Evolutionary conservation across 2,113 vertebrate species (phyloP), one percentile per base, ranked within the genome.

Genomic region (Euleptes europaea): DNA sequence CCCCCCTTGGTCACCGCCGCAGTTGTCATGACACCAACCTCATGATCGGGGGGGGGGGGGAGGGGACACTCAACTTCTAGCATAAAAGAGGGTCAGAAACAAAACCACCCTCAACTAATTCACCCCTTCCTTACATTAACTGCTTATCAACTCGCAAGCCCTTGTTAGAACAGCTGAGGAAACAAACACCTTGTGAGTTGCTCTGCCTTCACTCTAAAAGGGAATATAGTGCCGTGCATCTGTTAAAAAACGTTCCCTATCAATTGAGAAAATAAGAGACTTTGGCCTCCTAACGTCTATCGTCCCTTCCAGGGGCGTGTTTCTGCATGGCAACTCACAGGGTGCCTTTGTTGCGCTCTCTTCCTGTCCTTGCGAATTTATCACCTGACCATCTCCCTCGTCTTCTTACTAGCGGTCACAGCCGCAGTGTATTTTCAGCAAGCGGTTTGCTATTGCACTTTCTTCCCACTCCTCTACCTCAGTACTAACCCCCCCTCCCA

Each of bases 41-140:
- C 1, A 35, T 40, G 15, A 40, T 54, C 1, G 1, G 3, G 40
- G 2, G 10, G 9, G 2, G n/a, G n/a, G n/a, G n/a, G n/a, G n/a
- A n/a, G n/a, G n/a, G n/a, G n/a, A n/a, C 3, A 0, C 11, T 1
- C 6, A 11, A 0, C 3, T 0, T n/a, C 28, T 4, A 15, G 57
- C 19, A 19, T n/a, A 31, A 51, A 51, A 49, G 44, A 49, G 1
- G 14, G 28, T 15, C 2, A n/a, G 31, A 15, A 79, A 42, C 4
- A 15, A 14, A 13, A 26, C 65, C 31, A 44, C 40, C 44, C 3
- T 40, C 40, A 40, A n/a, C n/a, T n/a, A n/a, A n/a, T n/a, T 2
- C 76, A 38, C 44, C 2, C 11, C 26, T 78, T 21, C 2, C 2
- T 13, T 23, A 63, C 21, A 26, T 63, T 38, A 5, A 78, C 7